phyloP scores from a whole-genome alignment of 2,113 vertebrate species.

The Empidonax traillii region DNA sequence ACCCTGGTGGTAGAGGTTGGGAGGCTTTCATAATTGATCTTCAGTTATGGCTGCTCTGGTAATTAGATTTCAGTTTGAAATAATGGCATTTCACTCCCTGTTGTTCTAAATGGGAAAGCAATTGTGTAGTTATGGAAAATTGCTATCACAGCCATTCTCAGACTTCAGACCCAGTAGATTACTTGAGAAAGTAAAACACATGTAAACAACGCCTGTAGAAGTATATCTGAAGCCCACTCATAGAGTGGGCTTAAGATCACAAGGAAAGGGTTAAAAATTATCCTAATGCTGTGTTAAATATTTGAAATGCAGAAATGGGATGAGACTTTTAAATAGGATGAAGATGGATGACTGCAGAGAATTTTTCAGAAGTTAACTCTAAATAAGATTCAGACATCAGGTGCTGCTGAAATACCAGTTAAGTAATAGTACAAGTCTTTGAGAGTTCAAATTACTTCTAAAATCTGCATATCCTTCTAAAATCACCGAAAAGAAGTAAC shows the following conservation, averaged over 20 bases:
- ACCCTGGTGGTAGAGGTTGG: rapidly evolving
- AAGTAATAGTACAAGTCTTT: background rate
- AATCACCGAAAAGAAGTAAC: background rate
- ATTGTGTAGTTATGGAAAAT: background rate
- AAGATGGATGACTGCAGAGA: background rate
- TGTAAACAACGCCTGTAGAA: background rate
- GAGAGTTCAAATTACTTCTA: background rate
- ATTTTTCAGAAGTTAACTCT: background rate
- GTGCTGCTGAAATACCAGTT: background rate
- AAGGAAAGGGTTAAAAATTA: background rate
- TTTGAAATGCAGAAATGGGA: background rate
- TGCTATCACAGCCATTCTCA: background rate
- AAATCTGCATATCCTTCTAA: background rate
- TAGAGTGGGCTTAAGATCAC: background rate
- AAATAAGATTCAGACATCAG: background rate
- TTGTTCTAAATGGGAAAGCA: background rate
- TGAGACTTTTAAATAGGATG: background rate
- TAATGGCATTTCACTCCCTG: background rate
- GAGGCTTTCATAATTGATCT: background rate
- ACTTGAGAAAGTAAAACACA: background rate
- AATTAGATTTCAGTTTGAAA: conserved; percentile 7
- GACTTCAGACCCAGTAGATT: background rate
- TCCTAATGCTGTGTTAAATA: background rate
- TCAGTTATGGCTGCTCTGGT: background rate
- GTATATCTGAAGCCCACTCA: background rate